Conservation (phyloP, 2,797 vertebrate species). For the Eulemur rubriventer region DNA sequence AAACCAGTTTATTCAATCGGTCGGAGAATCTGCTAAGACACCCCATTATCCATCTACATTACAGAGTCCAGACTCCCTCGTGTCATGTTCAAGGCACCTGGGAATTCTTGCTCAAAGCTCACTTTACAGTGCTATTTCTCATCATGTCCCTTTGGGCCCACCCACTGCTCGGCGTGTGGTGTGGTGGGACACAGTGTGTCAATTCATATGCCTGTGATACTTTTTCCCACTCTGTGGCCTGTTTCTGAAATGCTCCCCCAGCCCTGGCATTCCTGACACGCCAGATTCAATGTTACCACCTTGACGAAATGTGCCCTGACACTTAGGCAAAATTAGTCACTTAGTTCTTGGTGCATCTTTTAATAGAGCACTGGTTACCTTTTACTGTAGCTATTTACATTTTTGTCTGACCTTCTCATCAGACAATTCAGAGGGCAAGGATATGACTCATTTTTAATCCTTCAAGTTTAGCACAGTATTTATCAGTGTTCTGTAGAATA, state of each 20-base stretch:
- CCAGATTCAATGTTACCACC: neutral
- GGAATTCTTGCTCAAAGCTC: neutral
- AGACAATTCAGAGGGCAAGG: neutral
- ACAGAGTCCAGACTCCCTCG: neutral
- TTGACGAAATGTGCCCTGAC: neutral
- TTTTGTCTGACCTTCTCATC: neutral
- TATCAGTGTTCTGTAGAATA: neutral
- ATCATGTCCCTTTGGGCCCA: neutral
- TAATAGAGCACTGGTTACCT: neutral
- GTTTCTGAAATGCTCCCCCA: neutral
- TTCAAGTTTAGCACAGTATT: neutral
- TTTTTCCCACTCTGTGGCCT: neutral
- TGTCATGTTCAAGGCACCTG: neutral
- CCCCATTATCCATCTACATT: too few species aligned
- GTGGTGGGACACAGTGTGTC: too few species aligned
- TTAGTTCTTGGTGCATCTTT: neutral
- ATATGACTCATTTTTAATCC: neutral
- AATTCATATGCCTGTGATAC: neutral
- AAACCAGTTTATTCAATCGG: neutral
- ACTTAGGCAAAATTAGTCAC: neutral
- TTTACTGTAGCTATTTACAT: neutral
- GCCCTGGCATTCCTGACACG: neutral
- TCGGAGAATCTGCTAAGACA: neutral
- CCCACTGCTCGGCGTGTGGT: rapidly evolving
- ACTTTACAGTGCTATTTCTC: neutral